Conservation (phyloP, 2,888 invertebrate genomes). For the Hylaea fasciaria region DNA sequence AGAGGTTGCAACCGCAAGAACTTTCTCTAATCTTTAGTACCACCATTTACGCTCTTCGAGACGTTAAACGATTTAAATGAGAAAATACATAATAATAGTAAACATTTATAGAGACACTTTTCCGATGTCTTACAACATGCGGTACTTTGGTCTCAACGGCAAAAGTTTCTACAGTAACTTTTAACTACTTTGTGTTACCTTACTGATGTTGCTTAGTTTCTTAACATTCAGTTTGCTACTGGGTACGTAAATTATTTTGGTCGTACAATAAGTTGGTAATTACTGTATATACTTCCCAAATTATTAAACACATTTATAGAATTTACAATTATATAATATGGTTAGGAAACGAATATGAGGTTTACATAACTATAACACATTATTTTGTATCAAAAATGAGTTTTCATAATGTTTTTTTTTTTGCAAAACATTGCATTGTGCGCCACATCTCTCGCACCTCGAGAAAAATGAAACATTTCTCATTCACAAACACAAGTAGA, state of each 20-base stretch:
- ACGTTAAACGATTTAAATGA: neutral
- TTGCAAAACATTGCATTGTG: neutral
- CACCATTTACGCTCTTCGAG: slow-evolving; percentile 1
- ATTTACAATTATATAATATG: no score
- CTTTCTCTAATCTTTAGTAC: neutral
- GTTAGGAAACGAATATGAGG: no score
- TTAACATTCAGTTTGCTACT: no score
- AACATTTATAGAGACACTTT: neutral
- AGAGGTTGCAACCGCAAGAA: slow-evolving; percentile 12
- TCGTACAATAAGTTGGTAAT: no score
- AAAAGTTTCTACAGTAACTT: slow-evolving; percentile 11
- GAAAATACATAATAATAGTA: neutral
- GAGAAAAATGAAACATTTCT: slow-evolving; percentile 19
- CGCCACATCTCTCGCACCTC: neutral
- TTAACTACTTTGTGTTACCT: neutral
- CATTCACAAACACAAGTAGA: slow-evolving; percentile 15
- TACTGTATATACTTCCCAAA: no score
- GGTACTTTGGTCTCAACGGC: neutral
- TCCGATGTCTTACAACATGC: neutral
- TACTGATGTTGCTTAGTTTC: neutral
- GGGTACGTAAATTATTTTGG: no score
- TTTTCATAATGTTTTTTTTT: no score
- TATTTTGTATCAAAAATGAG: no score
- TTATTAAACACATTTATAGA: no score
- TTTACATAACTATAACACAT: no score